Conservation (phyloP, 1,140 invertebrate genomes). For the Latrodectus geometricus region DNA sequence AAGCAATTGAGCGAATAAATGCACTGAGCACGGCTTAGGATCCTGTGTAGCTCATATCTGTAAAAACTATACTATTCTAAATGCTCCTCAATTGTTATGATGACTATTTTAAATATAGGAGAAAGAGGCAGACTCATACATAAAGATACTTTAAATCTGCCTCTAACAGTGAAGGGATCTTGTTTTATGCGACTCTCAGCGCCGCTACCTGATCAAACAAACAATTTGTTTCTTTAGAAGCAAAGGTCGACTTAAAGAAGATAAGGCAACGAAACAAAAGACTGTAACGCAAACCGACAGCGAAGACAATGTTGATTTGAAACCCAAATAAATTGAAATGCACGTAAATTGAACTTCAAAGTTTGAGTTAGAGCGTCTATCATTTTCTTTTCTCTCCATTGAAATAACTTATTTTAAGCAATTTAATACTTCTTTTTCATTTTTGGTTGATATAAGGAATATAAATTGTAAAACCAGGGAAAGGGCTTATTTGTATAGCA, state of each 20-base stretch:
- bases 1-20: background rate
- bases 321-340: slow-evolving; percentile 54
- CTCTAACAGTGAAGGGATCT: slow-evolving; percentile 34
- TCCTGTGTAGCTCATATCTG: background rate
- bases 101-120: slow-evolving; percentile 19
- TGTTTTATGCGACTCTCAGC: slow-evolving; percentile 12
- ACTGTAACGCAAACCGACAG: background rate
- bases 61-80: slow-evolving; percentile 21
- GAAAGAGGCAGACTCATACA: background rate
- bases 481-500: no score
- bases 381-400: background rate
- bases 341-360: slow-evolving; percentile 49
- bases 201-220: slow-evolving; percentile 41
- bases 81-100: slow-evolving; percentile 52
- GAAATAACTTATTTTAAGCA: background rate
- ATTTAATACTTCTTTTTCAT: background rate
- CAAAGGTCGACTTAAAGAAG: background rate
- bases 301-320: slow-evolving; percentile 49
- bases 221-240: slow-evolving; percentile 50
- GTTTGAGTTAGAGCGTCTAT: background rate
- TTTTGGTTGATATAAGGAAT: background rate
- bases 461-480: background rate
- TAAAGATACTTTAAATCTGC: slow-evolving; percentile 42
- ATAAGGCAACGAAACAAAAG: slow-evolving; percentile 1
- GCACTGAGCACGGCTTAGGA: background rate